A percentile compares a stretch with the other conserved stretches of the same genome.
Evolutionary conservation across 2,797 vertebrate genomes (phyloP).

Genomic region (Chaunax sp.): DNA sequence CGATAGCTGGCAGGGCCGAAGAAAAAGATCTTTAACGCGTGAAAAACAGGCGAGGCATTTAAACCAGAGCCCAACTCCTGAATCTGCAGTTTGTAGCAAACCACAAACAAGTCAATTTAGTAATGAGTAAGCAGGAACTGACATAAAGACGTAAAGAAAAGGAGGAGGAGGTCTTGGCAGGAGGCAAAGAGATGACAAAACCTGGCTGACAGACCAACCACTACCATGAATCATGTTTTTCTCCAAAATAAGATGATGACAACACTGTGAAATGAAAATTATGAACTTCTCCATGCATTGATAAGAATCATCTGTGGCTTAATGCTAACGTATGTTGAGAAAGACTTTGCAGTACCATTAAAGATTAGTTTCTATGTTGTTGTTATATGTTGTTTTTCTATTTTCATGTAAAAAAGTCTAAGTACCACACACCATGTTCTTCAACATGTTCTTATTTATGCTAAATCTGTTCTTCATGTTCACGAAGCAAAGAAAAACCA

Average conservation of each 20-base stretch:
- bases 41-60: conserved; percentile 39
- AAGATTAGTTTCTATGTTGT: no score
- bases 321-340: no score
- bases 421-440: no score
- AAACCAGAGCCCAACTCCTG: conserved; percentile 41
- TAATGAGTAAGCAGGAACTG: conserved; percentile 26
- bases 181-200: not conserved
- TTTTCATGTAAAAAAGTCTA: no score
- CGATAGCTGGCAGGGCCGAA: conserved; percentile 6
- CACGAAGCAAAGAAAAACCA: not conserved
- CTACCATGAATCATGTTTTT: not conserved
- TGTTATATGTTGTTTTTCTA: no score
- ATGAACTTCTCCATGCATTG: not conserved
- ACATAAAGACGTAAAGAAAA: conserved; percentile 6
- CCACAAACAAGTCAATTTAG: conserved; percentile 30
- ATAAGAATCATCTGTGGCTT: not conserved
- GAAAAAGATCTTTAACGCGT: conserved; percentile 33
- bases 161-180: not conserved
- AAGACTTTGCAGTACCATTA: no score
- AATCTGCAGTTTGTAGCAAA: conserved; percentile 49
- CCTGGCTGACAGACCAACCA: conserved; percentile 4
- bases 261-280: not conserved
- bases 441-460: no score
- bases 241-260: conserved; percentile 15
- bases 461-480: no score